A percentile compares a stretch with the other conserved stretches of the same genome.
Conservation (phyloP, 2,797 vertebrate species). For the Cyclopterus lumpus region DNA sequence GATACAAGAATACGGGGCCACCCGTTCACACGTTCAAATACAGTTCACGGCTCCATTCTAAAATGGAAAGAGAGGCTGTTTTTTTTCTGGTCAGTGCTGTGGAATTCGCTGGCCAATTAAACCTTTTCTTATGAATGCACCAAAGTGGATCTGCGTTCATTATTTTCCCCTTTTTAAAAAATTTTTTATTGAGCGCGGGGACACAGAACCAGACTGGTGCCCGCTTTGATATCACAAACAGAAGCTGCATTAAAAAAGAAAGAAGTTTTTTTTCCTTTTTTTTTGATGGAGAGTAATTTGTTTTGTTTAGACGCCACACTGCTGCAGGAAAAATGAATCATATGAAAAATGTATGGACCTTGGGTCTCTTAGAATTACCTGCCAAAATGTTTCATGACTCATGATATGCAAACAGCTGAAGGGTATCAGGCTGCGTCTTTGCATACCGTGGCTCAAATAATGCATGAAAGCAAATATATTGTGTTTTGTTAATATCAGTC, state of each 20-base stretch:
- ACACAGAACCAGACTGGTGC: conserved; percentile 10
- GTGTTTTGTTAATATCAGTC: neutral
- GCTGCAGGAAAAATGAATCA: conserved; percentile 77
- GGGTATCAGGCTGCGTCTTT: conserved; percentile 52
- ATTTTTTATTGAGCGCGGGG: conserved; percentile 4
- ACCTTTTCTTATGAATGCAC: neutral
- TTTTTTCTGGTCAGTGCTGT: neutral
- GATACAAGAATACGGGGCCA: neutral
- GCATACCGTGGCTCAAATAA: conserved; percentile 56
- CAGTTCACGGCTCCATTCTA: neutral
- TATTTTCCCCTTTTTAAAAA: no score
- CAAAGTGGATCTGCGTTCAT: neutral
- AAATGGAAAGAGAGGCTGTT: neutral
- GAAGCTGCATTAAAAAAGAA: conserved; percentile 4
- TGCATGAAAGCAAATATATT: conserved; percentile 51
- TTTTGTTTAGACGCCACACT: conserved; percentile 75
- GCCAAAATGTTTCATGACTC: conserved; percentile 82
- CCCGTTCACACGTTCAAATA: conserved; percentile 12
- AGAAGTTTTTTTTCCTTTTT: conserved; percentile 30
- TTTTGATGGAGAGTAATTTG: conserved; percentile 71
- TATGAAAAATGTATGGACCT: conserved; percentile 82
- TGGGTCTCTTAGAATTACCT: conserved; percentile 81
- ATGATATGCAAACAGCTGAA: conserved; percentile 78
- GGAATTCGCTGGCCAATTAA: conserved; percentile 38
- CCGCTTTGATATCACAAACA: conserved; percentile 38